Evolutionary conservation across 2,797 vertebrate genomes (phyloP), one percentile per base, ranked within the genome.

Genomic region (Sarcoramphus papa): DNA sequence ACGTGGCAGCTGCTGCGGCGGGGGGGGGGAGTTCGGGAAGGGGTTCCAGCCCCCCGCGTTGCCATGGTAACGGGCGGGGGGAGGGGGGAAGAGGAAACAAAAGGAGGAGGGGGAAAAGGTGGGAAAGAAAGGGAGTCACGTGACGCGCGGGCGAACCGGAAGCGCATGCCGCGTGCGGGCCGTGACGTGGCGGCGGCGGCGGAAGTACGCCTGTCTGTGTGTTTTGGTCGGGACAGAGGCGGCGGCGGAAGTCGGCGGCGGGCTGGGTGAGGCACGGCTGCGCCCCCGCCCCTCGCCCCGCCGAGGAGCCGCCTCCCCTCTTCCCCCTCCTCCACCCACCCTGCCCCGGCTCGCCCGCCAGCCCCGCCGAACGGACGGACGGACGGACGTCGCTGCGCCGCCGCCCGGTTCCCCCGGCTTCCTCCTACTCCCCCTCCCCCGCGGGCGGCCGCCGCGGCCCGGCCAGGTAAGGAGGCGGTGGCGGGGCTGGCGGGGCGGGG

Each of bases 191-290:
- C 74, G 43, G 45, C 62, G 60, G 78, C 76, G 80, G 92, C 97
- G 98, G 98, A 98, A 98, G 97, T 97, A 79, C 92, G 97, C 97
- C 90, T 90, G 88, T 84, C 24, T 15, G 74, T 35, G 97, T 98
- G 98, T 98, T 98, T 98, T 97, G 97, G 97, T 97, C 94, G 64
- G 92, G 50, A 70, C 70, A 50, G 74, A 77, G 95, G 92, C 70
- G 90, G 92, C 59, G 95, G 93, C 95, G 96, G 96, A 96, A 95
- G 97, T 86, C 84, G 93, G 94, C 95, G 76, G 96, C 77, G 90
- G 97, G 93, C 70, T 80, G 54, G 95, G 92, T 60, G 90, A 94
- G 90, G 89, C 82, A 72, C 90, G 72, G 95, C 85, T 84, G 92
- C 88, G 92, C 94, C 91, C 88, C 81, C 81, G 77, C 77, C 89